Conservation (phyloP, 2,797 vertebrate genomes). For the Artibeus lituratus region DNA sequence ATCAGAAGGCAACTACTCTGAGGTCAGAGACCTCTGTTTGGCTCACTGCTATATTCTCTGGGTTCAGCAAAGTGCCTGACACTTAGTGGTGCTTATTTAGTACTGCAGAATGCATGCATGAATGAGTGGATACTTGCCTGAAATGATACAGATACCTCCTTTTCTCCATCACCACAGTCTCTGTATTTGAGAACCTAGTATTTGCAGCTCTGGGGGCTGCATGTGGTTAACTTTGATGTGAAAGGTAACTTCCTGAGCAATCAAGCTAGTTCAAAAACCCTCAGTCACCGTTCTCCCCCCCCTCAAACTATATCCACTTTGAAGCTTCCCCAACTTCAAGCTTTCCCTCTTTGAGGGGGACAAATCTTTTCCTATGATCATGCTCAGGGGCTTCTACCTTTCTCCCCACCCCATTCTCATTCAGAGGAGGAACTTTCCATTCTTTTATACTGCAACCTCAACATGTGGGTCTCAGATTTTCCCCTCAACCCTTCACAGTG, state of each 20-base stretch:
- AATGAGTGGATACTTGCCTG: neutral
- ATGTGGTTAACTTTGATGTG: neutral
- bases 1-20: neutral
- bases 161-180: neutral
- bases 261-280: neutral
- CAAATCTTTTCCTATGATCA: conserved; percentile 34
- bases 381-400: neutral
- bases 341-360: neutral
- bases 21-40: neutral
- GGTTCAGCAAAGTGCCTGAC: neutral
- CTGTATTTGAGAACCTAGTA: neutral
- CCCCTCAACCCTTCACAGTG: neutral
- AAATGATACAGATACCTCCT: neutral
- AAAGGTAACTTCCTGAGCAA: neutral
- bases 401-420: neutral
- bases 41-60: neutral
- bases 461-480: conserved; percentile 22
- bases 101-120: too few relatives aligned
- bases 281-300: neutral
- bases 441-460: neutral
- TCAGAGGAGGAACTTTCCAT: neutral
- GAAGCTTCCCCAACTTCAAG: neutral
- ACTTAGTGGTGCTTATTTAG: too few relatives aligned
- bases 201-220: neutral
- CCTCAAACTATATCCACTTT: neutral